Conservation (phyloP, 2,113 vertebrate genomes). For the Eurypyga helias region DNA sequence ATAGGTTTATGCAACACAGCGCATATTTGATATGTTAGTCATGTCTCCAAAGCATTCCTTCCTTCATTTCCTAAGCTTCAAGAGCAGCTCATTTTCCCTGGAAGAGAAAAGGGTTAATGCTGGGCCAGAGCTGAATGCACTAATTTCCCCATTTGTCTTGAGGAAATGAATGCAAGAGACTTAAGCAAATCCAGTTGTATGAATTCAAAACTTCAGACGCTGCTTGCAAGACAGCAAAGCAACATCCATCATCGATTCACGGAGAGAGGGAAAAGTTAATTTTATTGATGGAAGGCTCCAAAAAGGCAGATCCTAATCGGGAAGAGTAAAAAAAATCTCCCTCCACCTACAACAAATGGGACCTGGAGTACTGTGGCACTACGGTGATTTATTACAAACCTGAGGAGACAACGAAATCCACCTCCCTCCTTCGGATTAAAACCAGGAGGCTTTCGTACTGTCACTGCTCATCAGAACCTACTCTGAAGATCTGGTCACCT, state of each 20-base stretch:
- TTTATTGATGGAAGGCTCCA: background rate
- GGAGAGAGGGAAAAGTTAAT: background rate
- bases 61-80: slow-evolving; percentile 32
- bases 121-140: background rate
- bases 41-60: slow-evolving; percentile 24
- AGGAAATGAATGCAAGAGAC: background rate
- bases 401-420: background rate
- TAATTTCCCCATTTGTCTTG: background rate
- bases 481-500: background rate
- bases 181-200: background rate
- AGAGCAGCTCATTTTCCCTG: slow-evolving; percentile 2
- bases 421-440: background rate
- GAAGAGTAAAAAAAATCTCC: background rate
- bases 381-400: background rate
- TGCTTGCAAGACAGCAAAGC: background rate
- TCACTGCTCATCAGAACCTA: background rate
- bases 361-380: background rate
- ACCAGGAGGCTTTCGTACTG: background rate
- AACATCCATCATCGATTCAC: background rate
- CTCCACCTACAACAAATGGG: background rate
- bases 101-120: slow-evolving; percentile 16
- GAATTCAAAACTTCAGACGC: background rate
- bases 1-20: slow-evolving; percentile 43
- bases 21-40: slow-evolving; percentile 16
- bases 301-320: background rate